Evolutionary conservation across 1,140 invertebrate species (phyloP).

Genomic region (Pinna nobilis): DNA sequence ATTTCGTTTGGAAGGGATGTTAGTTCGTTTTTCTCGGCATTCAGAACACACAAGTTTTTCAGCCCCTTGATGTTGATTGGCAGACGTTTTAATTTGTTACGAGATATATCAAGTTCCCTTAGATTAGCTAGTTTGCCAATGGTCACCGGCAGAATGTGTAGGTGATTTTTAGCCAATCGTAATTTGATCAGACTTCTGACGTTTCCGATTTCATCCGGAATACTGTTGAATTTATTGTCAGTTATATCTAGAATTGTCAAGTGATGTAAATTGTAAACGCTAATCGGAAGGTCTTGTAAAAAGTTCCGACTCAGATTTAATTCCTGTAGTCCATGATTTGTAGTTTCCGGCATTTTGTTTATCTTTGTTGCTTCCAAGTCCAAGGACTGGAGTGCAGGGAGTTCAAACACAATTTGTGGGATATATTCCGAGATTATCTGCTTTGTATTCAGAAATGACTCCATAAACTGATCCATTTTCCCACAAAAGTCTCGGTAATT

Average conservation of each 20-base stretch:
- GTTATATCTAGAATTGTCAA: constrained; percentile 70
- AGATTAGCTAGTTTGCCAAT: constrained; percentile 63
- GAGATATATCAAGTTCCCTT: constrained; percentile 59
- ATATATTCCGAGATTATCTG: constrained; percentile 74
- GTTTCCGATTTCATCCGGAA: constrained; percentile 67
- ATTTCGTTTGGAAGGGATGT: constrained; percentile 66
- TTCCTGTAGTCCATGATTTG: constrained; percentile 63
- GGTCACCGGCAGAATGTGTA: constrained; percentile 61
- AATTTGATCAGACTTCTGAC: constrained; percentile 63
- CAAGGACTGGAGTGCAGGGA: constrained; percentile 66
- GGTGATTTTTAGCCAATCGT: constrained; percentile 63
- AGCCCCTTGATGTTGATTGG: constrained; percentile 65
- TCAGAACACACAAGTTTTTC: constrained; percentile 55
- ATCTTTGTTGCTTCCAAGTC: constrained; percentile 73
- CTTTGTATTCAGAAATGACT: constrained; percentile 68
- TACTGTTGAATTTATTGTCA: constrained; percentile 61
- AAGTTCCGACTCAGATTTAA: constrained; percentile 71
- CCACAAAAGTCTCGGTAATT: constrained; percentile 71
- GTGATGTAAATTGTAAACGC: constrained; percentile 60
- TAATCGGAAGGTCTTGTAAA: constrained; percentile 64
- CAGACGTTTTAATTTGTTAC: constrained; percentile 61
- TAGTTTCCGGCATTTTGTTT: constrained; percentile 70
- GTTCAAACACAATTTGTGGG: constrained; percentile 72
- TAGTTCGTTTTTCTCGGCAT: constrained; percentile 65
- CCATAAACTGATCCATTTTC: constrained; percentile 70